These are phyloP conservation scores for Siniperca chuatsi DNA, from an alignment of 2,113 vertebrate species.

Conservation along the genomic window DNA sequence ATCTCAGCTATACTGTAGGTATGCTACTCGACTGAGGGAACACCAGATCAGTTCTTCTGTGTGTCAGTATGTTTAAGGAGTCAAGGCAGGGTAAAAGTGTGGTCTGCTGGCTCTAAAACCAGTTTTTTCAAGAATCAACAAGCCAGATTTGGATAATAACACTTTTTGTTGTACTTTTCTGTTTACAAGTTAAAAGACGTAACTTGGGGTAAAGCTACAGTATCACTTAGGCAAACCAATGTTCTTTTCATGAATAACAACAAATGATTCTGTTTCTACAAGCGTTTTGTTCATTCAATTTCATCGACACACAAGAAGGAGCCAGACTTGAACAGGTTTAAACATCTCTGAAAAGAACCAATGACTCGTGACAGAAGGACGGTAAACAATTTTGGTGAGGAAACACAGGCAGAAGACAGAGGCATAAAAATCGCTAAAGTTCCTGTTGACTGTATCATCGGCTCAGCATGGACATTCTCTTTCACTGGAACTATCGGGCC, in stretches of 20 bases:
- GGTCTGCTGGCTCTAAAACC: slow-evolving; percentile 4
- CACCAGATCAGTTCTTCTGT: slow-evolving; percentile 18
- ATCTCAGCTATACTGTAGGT: slow-evolving; percentile 40
- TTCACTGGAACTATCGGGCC: slow-evolving; percentile 61
- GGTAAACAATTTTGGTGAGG: slow-evolving; percentile 66
- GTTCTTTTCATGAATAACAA: slow-evolving; percentile 33
- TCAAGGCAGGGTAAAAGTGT: slow-evolving; percentile 20
- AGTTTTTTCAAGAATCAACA: slow-evolving; percentile 14
- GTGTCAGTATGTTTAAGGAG: background rate
- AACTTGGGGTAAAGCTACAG: background rate
- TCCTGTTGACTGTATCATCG: slow-evolving; percentile 68
- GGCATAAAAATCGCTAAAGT: slow-evolving; percentile 55
- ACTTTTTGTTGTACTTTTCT: slow-evolving; percentile 27
- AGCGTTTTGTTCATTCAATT: slow-evolving; percentile 58
- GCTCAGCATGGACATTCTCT: slow-evolving; percentile 67
- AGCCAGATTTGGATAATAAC: background rate
- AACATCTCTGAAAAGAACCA: slow-evolving; percentile 69
- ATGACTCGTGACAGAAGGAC: slow-evolving; percentile 72
- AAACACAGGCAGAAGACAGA: slow-evolving; percentile 52
- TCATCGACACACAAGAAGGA: slow-evolving; percentile 51
- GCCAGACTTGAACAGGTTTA: slow-evolving; percentile 61
- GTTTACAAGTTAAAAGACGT: slow-evolving; percentile 20
- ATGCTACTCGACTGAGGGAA: slow-evolving; percentile 12
- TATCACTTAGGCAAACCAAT: slow-evolving; percentile 9
- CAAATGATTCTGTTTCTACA: slow-evolving; percentile 54